Conservation (phyloP, 2,797 vertebrate species). For the Aselliscus stoliczkanus region DNA sequence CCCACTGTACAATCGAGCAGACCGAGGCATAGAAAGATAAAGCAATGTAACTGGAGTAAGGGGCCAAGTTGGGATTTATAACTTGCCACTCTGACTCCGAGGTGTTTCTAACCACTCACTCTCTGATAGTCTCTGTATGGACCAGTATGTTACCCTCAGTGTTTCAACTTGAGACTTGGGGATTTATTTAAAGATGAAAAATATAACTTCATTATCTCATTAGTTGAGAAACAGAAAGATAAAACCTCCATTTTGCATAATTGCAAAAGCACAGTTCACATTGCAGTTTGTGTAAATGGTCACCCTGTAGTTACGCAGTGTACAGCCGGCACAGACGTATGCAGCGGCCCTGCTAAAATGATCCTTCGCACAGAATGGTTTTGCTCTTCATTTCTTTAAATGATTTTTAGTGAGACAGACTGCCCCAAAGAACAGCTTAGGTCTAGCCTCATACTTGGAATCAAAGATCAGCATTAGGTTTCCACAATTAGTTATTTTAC, state of each 20-base stretch:
- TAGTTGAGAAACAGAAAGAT: constrained; percentile 7
- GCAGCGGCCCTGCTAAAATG: neutral
- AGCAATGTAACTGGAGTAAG: neutral
- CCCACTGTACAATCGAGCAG: neutral
- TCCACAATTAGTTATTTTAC: neutral
- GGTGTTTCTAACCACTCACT: neutral
- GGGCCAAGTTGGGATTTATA: neutral
- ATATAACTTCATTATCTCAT: neutral
- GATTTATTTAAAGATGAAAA: neutral
- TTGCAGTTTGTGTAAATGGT: neutral
- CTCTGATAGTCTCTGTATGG: neutral
- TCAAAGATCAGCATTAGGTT: neutral
- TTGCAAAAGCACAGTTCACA: neutral
- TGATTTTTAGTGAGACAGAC: neutral
- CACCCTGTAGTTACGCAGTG: neutral
- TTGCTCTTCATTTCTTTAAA: neutral
- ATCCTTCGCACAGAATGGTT: neutral
- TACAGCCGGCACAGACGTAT: fast-evolving
- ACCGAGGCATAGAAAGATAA: neutral
- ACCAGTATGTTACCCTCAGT: neutral
- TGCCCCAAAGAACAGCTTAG: neutral
- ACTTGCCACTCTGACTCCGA: neutral
- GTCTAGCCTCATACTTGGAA: neutral
- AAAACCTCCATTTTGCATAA: neutral
- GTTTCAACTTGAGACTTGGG: neutral